Base-by-base conservation (phyloP, 1,140 invertebrate genomes). In the Zaprionus gabonicus region DNA sequence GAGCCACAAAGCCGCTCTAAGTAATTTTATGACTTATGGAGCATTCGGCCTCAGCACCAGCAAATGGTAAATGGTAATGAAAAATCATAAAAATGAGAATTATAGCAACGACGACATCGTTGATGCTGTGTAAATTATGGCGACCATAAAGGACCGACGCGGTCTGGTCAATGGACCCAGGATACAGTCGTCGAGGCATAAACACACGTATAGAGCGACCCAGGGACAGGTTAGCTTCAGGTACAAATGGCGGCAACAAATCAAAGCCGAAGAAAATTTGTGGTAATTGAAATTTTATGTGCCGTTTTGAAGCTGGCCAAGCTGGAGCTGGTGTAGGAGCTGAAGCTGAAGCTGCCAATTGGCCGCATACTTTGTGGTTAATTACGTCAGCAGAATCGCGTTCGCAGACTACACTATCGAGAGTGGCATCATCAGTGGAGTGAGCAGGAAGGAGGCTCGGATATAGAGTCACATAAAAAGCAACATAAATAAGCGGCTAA, bases 221-320 rank as follows among this genome's bases (percentile, higher is more conserved):
- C 17, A 20, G 44, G 17, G 34, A 57, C 49, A 70, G 65, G 55
- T 56, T n/a, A 46, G 57, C 41, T 62, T 62, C 59, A 57, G 58
- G 51, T 63, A 46, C 31, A 63, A 81, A 69, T 72, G 73, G 78
- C 78, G 79, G 78, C 63, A 68, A 81, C 79, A 81, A 81, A 81
- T 81, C 79, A 81, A 81, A 81, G 74, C 74, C 12, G 17, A 38
- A 63, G 59, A 76, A 72, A 80, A 81, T 81, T 81, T 81, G 79
- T 81, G 78, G 79, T 81, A 81, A 81, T 81, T 81, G 79, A 81
- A 81, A 81, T 81, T 81, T 80, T 81, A 81, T 81, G 67, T 80
- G 78, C 78, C 78, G 67, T 75, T 80, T 51, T 20, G 17, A 51
- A 25, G 17, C 46, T 13, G 15, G 0, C 38, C 38, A n/a, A 41